Base-by-base conservation (phyloP, 2,113 vertebrate genomes). In the Salvelinus alpinus region DNA sequence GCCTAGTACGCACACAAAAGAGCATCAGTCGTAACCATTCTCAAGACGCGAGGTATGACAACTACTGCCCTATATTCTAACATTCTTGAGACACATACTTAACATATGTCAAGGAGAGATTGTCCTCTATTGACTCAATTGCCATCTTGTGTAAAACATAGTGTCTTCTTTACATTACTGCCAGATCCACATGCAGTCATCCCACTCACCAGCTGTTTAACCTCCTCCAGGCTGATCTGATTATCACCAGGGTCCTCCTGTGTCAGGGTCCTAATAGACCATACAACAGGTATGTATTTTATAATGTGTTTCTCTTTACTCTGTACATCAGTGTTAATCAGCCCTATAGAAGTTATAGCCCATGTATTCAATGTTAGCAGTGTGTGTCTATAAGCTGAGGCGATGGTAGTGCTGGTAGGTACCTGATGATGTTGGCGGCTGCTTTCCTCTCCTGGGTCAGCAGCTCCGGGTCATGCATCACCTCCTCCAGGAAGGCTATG, bases 391-490 rank as follows among this genome's bases (percentile, higher is more conserved):
- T 6, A 47, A 5, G 13, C 22, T 22, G 77, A 44, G 0, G 47
- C 6, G 74, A 20, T 68, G 29, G 16, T 38, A 44, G 5, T 31
- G 29, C 6, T 31, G 27, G 16, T 68, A 29, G 29, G 72, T 76
- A 96, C 98, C 97, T 95, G 71, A 97, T 95, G 75, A 99, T 99
- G 92, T 99, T 99, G 86, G 97, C 96, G 0, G 97, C 98, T 0
- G 98, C 98, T 80, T 99, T 99, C 85, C 97, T 94, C 88, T 99
- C 98, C 86, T 99, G 97, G 4, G 97, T 97, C 79, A 99, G 91
- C 20, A 99, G 95, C 88, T 99, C 98, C 0, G 97, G 97, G 65
- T 99, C 97, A 0, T 96, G 98, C 83, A 97, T 96, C 20, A 99
- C 97, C 87, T 99, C 98, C 86, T 99, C 97, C 88, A 99, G 91